Evolutionary conservation across 2,888 invertebrate genomes (phyloP).

Genomic region (Palloptera scutellata): DNA sequence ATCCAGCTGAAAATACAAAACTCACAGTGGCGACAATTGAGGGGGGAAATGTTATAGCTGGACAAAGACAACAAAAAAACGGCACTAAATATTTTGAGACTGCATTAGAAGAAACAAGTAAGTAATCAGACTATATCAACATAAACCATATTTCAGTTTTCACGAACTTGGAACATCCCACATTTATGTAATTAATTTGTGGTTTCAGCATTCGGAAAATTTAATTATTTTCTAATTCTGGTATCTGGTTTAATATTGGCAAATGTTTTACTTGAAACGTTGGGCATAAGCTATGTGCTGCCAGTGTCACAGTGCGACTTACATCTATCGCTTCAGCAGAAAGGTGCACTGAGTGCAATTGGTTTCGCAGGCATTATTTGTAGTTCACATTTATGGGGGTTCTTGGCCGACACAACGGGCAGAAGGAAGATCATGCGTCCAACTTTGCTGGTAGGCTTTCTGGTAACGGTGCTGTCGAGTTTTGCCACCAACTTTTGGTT

Average conservation of each 20-base stretch:
- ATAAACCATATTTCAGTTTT: neutral
- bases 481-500: conserved; percentile 65
- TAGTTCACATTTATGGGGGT: conserved; percentile 69
- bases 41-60: conserved; percentile 43
- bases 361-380: conserved; percentile 65
- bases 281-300: conserved; percentile 66
- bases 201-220: conserved; percentile 65
- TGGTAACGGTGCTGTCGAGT: conserved; percentile 65
- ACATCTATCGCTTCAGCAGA: conserved; percentile 57
- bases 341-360: conserved; percentile 62
- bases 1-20: conserved; percentile 38
- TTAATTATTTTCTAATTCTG: conserved; percentile 65
- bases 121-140: conserved; percentile 22
- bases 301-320: conserved; percentile 66
- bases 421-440: conserved; percentile 65
- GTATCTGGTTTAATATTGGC: conserved; percentile 67
- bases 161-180: neutral
- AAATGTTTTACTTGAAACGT: conserved; percentile 64
- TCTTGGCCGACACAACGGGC: conserved; percentile 67
- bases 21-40: conserved; percentile 42
- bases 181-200: neutral
- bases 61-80: conserved; percentile 40
- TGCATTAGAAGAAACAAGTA: conserved; percentile 48
- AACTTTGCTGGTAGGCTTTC: conserved; percentile 64
- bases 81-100: conserved; percentile 47